A percentile compares a stretch with the other conserved stretches of the same genome.
phyloP scores from a whole-genome alignment of 2,888 invertebrate species.

The Leistus spinibarbis region DNA sequence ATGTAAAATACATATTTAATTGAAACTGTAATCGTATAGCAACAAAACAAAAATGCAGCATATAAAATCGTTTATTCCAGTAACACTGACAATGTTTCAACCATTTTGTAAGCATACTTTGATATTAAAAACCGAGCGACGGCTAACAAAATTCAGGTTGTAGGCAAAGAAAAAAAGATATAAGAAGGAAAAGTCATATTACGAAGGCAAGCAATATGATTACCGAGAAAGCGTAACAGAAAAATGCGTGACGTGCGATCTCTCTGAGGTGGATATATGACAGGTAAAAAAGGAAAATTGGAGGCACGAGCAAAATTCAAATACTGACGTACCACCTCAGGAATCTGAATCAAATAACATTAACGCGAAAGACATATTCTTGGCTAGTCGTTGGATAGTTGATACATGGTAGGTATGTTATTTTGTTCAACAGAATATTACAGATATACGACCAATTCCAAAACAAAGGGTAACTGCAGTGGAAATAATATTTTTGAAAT shows the following conservation, averaged over 20 bases:
- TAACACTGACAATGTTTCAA: too few relatives aligned
- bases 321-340: slow-evolving; percentile 5
- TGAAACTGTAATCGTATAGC: too few relatives aligned
- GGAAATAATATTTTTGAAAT: too few relatives aligned
- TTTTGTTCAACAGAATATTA: not conserved
- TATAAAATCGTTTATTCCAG: too few relatives aligned
- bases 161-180: slow-evolving; percentile 2
- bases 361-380: slow-evolving; percentile 20
- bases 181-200: not conserved
- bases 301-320: not conserved
- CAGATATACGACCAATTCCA: too few relatives aligned
- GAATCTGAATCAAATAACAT: slow-evolving; percentile 24
- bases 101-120: slow-evolving; percentile 14
- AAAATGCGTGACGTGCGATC: not conserved
- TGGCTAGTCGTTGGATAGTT: not conserved
- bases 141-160: slow-evolving; percentile 1
- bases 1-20: too few relatives aligned
- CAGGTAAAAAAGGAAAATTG: slow-evolving; percentile 20
- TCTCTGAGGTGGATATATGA: not conserved
- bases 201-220: not conserved
- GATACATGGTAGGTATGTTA: not conserved
- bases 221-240: not conserved
- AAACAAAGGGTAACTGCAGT: too few relatives aligned
- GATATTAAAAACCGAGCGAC: slow-evolving; percentile 16
- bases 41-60: too few relatives aligned